Percentiles rank a stretch among this genome's conserved stretches.
Evolutionary conservation across 1,140 invertebrate species (phyloP).

Genomic region (Amphibalanus amphitrite): DNA sequence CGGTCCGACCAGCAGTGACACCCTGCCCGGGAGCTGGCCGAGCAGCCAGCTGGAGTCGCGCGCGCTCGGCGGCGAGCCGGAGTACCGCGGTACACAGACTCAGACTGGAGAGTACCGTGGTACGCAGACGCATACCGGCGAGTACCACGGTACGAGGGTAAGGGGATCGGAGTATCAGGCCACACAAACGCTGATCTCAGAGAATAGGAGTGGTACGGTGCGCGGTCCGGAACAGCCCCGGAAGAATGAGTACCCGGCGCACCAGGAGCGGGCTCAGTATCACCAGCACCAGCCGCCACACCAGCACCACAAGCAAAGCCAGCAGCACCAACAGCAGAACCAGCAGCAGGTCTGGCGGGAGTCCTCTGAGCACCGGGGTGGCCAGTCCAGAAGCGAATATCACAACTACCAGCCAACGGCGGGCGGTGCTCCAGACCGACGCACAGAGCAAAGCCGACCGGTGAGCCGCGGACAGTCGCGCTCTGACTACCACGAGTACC

Average conservation of each 20-base stretch:
- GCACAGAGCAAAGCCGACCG: background rate
- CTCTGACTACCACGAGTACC: background rate
- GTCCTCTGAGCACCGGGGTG: background rate
- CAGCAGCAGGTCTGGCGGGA: background rate
- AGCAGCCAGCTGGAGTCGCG: background rate
- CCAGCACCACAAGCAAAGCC: too few species aligned
- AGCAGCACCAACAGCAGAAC: too few species aligned
- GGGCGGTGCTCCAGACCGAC: background rate
- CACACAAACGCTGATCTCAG: background rate
- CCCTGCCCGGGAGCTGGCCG: background rate
- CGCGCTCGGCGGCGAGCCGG: too few species aligned
- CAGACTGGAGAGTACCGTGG: background rate
- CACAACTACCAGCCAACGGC: background rate
- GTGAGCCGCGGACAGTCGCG: background rate
- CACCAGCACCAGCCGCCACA: too few species aligned
- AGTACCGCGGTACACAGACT: background rate
- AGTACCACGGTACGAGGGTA: background rate
- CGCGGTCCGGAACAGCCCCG: background rate
- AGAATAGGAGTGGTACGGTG: background rate
- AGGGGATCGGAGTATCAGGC: background rate
- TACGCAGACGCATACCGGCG: background rate
- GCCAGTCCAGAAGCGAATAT: background rate
- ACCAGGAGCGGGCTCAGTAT: too few species aligned
- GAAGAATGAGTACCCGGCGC: too few species aligned
- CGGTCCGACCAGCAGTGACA: background rate